A percentile compares a stretch with the other conserved stretches of the same genome.
Conservation (phyloP, 2,888 invertebrate genomes). For the Cryptosula pallasiana region DNA sequence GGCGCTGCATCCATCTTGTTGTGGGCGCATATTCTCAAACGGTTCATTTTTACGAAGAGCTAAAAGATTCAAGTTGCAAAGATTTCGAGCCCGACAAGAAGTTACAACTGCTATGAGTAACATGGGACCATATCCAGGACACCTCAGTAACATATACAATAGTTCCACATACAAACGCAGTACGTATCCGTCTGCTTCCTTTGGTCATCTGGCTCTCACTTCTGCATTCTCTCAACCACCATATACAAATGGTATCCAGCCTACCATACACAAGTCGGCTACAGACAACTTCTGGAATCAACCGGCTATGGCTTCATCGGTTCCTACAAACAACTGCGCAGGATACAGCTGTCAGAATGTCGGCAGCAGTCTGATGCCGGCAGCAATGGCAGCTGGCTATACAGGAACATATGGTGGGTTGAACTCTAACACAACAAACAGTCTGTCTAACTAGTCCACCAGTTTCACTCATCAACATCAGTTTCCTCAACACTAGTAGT, state of each 20-base stretch:
- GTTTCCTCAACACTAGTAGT: neutral
- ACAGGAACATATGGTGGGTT: neutral
- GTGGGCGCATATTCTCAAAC: slow-evolving; percentile 53
- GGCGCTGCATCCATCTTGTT: slow-evolving; percentile 51
- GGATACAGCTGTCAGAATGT: neutral
- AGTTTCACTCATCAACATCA: neutral
- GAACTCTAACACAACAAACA: neutral
- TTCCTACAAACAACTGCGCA: neutral
- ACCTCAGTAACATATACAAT: neutral
- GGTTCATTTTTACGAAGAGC: slow-evolving; percentile 51
- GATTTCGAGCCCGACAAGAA: slow-evolving; percentile 14
- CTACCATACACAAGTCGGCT: neutral
- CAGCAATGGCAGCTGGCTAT: neutral
- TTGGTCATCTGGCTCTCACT: neutral
- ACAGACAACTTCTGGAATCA: neutral
- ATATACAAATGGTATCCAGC: neutral
- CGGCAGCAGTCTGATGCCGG: neutral
- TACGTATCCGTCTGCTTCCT: neutral
- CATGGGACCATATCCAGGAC: neutral
- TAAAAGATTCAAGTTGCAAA: slow-evolving; percentile 45
- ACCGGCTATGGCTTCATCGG: neutral
- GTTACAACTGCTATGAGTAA: neutral
- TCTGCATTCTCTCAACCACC: neutral
- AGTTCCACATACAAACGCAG: neutral
- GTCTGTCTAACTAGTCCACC: neutral